Percentiles rank a stretch among this genome's conserved stretches.
Evolutionary conservation across 2,113 vertebrate genomes (phyloP).

Genomic region (Melierax canorus): DNA sequence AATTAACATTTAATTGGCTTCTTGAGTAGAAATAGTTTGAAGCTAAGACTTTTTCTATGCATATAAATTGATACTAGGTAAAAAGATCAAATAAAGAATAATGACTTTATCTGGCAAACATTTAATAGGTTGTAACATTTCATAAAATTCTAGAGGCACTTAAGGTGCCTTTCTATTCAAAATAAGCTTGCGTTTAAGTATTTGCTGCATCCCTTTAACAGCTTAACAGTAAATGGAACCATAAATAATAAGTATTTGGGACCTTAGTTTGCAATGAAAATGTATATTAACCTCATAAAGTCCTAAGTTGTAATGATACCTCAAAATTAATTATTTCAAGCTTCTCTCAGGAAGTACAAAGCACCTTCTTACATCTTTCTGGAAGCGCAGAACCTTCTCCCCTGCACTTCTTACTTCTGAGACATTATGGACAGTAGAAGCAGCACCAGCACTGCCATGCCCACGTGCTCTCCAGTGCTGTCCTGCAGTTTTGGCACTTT

Average conservation of each 20-base stretch:
- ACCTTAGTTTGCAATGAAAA: not conserved
- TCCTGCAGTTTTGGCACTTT: not conserved
- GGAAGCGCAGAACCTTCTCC: not conserved
- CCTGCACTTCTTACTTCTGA: not conserved
- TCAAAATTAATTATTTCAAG: not conserved
- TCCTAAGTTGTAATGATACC: not conserved
- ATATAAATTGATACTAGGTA: not conserved
- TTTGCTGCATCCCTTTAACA: not conserved
- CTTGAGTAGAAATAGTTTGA: not conserved
- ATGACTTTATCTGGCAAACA: not conserved
- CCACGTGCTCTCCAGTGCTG: accelerated
- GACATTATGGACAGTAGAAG: not conserved
- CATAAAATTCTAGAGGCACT: not conserved
- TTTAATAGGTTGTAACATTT: not conserved
- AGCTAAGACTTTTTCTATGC: not conserved
- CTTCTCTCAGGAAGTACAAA: not conserved
- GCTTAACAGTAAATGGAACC: not conserved
- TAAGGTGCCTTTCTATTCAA: not conserved
- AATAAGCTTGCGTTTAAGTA: not conserved
- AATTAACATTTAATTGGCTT: not conserved
- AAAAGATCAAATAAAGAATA: not conserved
- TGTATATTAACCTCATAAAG: not conserved
- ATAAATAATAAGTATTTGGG: not conserved
- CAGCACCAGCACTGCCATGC: not conserved
- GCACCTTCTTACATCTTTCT: not conserved